Base-by-base conservation (phyloP, 1,140 invertebrate species). In the Trachelipus rathkii region DNA sequence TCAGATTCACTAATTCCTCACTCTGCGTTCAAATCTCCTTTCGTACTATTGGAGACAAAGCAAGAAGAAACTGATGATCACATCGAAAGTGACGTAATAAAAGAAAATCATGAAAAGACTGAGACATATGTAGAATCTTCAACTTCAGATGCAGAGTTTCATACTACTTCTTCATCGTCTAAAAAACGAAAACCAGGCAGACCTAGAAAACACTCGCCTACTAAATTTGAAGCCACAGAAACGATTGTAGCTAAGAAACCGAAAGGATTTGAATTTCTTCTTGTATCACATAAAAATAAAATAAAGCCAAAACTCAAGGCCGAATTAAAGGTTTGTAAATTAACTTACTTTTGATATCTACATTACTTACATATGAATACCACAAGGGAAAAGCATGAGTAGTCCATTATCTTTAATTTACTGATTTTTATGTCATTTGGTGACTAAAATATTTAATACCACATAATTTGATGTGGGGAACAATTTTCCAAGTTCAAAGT, bases 121-220 rank as follows among this genome's bases (percentile, higher is more conserved):
- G 50, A 60, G 8, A 60, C 50, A 4, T 60, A 13, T 15, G 50
- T 60, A 3, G 50, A 60, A 60, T 60, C 50, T 13, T 60, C 50
- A 60, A 60, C 50, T 60, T 60, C 50, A 8, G 50, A 60, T 19
- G 50, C 50, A 19, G 50, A 60, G 19, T 60, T 60, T 60, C 50
- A 60, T 19, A 15, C 1, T 19, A 3, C 19, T 60, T 50, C 46
- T 5, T 81, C 87, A 0, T 90, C 90, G 0, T 92, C 90, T 0
- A 92, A 93, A 80, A 93, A 93, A 82, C 87, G 93, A 9, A 94
- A 94, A 86, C 92, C 93, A 0, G 92, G 92, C 3, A 86, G 92
- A 77, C 93, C 92, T 0, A 90, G 91, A 74, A 93, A 93, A 82
- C 86, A 92, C 23, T 88, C 87, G 83, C 87, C 89, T 67, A 88